These are phyloP conservation scores for Mellilla xanthometata DNA, from an alignment of 2,888 invertebrate genomes.

Conservation along the genomic window DNA sequence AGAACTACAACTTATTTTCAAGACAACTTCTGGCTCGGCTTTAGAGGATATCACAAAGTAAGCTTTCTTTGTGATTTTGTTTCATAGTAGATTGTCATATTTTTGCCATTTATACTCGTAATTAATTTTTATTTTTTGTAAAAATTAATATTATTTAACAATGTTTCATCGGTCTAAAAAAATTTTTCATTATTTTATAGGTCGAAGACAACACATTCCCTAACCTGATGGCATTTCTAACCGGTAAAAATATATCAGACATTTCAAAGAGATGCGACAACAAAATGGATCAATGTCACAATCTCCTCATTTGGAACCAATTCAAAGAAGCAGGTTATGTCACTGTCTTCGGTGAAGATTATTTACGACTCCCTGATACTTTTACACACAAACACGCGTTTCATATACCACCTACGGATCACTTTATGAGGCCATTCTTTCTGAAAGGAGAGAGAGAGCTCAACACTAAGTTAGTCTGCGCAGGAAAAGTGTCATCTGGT, in stretches of 20 bases:
- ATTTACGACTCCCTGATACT: constrained; percentile 85
- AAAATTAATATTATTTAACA: too few species aligned
- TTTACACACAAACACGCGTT: constrained; percentile 85
- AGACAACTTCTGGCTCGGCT: constrained; percentile 86
- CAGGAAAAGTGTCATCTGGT: constrained; percentile 82
- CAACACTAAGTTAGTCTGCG: constrained; percentile 66
- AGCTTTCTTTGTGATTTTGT: neutral
- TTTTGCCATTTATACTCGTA: too few species aligned
- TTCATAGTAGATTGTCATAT: too few species aligned
- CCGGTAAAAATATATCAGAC: constrained; percentile 84
- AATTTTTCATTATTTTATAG: constrained; percentile 50
- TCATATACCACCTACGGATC: constrained; percentile 88
- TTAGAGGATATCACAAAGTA: constrained; percentile 89
- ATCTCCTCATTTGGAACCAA: constrained; percentile 90
- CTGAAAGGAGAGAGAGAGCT: constrained; percentile 85
- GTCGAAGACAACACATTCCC: constrained; percentile 95
- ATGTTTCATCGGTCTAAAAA: too few species aligned
- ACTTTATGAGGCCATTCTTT: constrained; percentile 89
- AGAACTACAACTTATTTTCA: constrained; percentile 86
- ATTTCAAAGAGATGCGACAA: constrained; percentile 74
- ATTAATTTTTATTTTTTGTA: too few species aligned
- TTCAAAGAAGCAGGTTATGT: constrained; percentile 88
- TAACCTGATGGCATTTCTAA: constrained; percentile 91
- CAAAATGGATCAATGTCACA: constrained; percentile 84
- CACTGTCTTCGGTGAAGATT: constrained; percentile 92